Evolutionary conservation across 2,888 invertebrate genomes (phyloP), one percentile per base, ranked within the genome.

Genomic region (Eristalis intricaria): DNA sequence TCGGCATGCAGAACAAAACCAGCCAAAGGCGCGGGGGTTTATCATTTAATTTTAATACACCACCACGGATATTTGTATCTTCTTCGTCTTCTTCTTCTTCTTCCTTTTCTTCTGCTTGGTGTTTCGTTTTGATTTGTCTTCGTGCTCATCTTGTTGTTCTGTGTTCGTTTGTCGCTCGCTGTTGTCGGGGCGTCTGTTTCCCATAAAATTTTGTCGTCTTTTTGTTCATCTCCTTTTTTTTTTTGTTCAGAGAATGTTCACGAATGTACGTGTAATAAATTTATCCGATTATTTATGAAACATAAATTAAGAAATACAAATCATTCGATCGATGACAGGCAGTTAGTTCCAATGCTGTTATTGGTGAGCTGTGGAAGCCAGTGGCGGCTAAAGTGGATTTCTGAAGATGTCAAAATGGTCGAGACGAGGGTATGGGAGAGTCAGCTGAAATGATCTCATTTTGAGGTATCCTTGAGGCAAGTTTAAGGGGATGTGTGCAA

Each of bases 281-380:
- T 90, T 90, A 91, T 91, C 90, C 90, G 90, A 92, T 92, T 92
- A 91, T 92, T 92, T 92, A 92, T 92, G 91, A 91, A 92, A 91
- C 90, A 92, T 91, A 91, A 91, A 91, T 91, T 91, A 91, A 90
- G 90, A 92, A 91, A 91, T 90, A 92, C 92, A 92, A 92, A 92
- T 92, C 92, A 92, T 92, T 92, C 91, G 90, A 90, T 89, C 90
- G 92, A 90, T 91, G 92, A 92, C 92, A 91, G 92, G 58, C 40
- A 68, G 76, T 87, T 74, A 68, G 76, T 87, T 74, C 68, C 77
- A 60, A 32, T 70, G 32, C 32, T 32, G 50, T 66, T 56, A 74
- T 50, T 50, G 50, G 50, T 40, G 15, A 40, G 15, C 64, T 22
- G 32, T 38, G 40, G 40, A 0, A 74, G n/a, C n/a, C 77, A 73